Conservation (phyloP, 2,888 invertebrate species). For the Seira musarum region DNA sequence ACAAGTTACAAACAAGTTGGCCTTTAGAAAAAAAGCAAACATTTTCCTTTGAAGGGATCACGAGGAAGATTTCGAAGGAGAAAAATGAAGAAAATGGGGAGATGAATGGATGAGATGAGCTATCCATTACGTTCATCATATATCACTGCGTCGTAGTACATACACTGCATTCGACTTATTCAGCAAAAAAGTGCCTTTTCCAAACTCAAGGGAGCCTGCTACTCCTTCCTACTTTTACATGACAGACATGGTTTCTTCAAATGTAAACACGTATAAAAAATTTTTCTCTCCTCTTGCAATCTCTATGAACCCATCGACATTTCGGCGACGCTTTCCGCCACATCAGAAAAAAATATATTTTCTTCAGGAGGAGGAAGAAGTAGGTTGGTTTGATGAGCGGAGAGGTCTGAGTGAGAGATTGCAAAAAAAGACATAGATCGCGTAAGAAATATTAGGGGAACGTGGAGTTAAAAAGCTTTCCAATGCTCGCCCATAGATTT, state of each 20-base stretch:
- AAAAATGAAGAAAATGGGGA: slow-evolving; percentile 54
- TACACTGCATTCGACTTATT: slow-evolving; percentile 2
- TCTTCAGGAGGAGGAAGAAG: neutral
- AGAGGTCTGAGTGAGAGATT: neutral
- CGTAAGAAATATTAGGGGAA: slow-evolving; percentile 52
- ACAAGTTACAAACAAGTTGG: neutral
- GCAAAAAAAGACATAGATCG: slow-evolving; percentile 17
- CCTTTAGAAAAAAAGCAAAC: neutral
- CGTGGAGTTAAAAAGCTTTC: slow-evolving; percentile 62
- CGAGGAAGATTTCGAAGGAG: slow-evolving; percentile 16
- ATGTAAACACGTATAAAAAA: slow-evolving; percentile 17
- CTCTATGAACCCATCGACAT: slow-evolving; percentile 44
- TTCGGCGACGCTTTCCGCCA: slow-evolving; percentile 41
- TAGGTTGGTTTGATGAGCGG: slow-evolving; percentile 22
- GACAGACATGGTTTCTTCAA: slow-evolving; percentile 13
- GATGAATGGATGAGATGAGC: slow-evolving; percentile 58
- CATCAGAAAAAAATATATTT: neutral
- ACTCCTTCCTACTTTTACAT: slow-evolving; percentile 7
- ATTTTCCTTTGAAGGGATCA: neutral
- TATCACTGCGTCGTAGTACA: slow-evolving; percentile 39
- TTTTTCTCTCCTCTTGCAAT: slow-evolving; percentile 10
- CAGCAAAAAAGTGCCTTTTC: neutral
- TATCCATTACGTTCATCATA: slow-evolving; percentile 61
- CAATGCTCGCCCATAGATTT: slow-evolving; percentile 57
- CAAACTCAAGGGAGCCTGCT: neutral